These are phyloP conservation scores for Drosophila silvestris DNA, from an alignment of 2,888 invertebrate genomes.

Conservation along the genomic window DNA sequence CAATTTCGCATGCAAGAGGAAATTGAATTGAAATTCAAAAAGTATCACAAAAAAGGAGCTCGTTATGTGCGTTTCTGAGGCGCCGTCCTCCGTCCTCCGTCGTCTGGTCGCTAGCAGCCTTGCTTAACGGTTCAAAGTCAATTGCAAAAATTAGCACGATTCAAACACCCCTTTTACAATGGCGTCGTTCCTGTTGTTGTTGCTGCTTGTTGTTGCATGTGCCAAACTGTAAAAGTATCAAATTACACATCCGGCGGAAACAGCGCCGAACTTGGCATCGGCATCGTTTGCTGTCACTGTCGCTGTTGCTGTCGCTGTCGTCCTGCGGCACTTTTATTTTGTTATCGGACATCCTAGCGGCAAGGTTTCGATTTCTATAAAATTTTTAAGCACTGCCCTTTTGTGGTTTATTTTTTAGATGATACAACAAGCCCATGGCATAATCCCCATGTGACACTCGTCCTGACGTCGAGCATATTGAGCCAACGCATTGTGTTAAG, in stretches of 20 bases:
- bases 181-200: constrained; percentile 15
- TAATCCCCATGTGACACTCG: constrained; percentile 67
- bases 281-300: constrained; percentile 28
- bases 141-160: constrained; percentile 68
- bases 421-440: constrained; percentile 9
- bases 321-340: constrained; percentile 72
- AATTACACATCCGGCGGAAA: constrained; percentile 83
- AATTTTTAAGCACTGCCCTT: constrained; percentile 50
- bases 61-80: constrained; percentile 76
- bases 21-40: constrained; percentile 83
- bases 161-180: constrained; percentile 58
- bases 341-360: constrained; percentile 78
- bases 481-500: constrained; percentile 36
- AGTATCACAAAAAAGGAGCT: constrained; percentile 80
- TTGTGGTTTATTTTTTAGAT: constrained; percentile 47
- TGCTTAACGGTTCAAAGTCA: constrained; percentile 57
- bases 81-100: constrained; percentile 57
- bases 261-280: constrained; percentile 57
- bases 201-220: constrained; percentile 44
- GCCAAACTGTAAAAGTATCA: constrained; percentile 80
- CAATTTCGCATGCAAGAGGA: constrained; percentile 76
- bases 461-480: constrained; percentile 49
- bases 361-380: constrained; percentile 60
- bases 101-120: constrained; percentile 22
- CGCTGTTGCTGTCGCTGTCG: constrained; percentile 48